These are phyloP conservation scores for Hetaerina titia DNA, from an alignment of 2,888 invertebrate species.

Conservation along the genomic window DNA sequence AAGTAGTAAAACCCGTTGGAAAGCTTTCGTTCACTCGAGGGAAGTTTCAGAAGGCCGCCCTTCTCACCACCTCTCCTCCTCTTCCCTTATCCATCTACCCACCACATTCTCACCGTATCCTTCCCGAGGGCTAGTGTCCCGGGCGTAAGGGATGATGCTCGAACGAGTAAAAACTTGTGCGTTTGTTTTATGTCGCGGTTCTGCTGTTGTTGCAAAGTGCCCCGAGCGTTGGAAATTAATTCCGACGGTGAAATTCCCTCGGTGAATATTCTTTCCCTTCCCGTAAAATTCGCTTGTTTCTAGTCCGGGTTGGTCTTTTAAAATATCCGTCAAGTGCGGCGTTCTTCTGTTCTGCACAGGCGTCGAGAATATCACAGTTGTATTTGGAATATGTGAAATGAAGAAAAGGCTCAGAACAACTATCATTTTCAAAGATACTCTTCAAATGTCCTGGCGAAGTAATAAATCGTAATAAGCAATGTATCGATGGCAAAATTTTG, in stretches of 20 bases:
- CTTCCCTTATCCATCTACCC: background rate
- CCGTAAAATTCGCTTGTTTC: no score
- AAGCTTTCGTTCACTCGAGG: background rate
- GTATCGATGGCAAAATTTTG: no score
- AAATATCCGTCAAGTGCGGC: no score
- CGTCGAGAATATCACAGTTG: no score
- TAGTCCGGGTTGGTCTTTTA: no score
- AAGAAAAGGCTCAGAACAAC: no score
- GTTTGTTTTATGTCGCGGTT: background rate
- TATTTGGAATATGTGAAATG: no score
- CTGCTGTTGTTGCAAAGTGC: background rate
- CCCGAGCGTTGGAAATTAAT: background rate
- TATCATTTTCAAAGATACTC: no score
- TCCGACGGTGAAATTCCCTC: background rate
- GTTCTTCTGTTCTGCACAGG: no score
- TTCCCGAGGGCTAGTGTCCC: background rate
- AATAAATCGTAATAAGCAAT: no score
- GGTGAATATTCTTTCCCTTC: no score
- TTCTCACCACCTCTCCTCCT: constrained; percentile 51
- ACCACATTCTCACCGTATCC: constrained; percentile 7
- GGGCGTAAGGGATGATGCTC: background rate
- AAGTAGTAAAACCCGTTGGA: background rate
- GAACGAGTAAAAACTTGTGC: background rate
- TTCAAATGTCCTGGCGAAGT: no score
- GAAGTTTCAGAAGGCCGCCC: background rate